Conservation (phyloP, 2,113 vertebrate species). For the Cisticola juncidis region DNA sequence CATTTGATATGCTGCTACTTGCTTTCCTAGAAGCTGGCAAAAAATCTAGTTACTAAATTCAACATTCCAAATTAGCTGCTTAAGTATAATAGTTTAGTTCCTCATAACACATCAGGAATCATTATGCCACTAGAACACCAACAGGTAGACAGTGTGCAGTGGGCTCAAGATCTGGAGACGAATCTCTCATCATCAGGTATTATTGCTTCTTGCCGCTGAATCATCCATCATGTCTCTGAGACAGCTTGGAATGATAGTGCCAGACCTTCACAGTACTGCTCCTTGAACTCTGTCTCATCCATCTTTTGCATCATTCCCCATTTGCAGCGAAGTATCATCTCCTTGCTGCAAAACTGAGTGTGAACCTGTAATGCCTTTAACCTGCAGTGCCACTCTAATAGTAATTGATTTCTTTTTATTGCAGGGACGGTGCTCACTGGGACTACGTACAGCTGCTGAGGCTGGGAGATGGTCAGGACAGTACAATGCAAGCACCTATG, state of each 20-base stretch:
- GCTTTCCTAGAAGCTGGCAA: constrained; percentile 68
- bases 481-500: background rate
- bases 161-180: constrained; percentile 54
- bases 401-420: constrained; percentile 77
- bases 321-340: constrained; percentile 62
- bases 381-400: constrained; percentile 64
- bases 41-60: constrained; percentile 63
- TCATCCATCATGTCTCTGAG: constrained; percentile 77
- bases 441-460: background rate
- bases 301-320: constrained; percentile 76
- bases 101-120: constrained; percentile 63
- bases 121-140: constrained; percentile 46
- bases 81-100: constrained; percentile 53
- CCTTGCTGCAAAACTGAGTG: constrained; percentile 62
- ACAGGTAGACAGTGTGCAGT: constrained; percentile 54
- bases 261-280: constrained; percentile 76
- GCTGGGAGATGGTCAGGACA: background rate
- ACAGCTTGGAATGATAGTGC: constrained; percentile 75
- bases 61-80: constrained; percentile 58
- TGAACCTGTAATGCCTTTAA: constrained; percentile 73
- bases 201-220: constrained; percentile 75
- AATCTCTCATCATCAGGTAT: constrained; percentile 75
- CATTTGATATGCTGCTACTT: constrained; percentile 63
- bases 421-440: constrained; percentile 17
- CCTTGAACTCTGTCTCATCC: constrained; percentile 83